Conservation (phyloP, 2,113 vertebrate species). For the Macquaria australasica region DNA sequence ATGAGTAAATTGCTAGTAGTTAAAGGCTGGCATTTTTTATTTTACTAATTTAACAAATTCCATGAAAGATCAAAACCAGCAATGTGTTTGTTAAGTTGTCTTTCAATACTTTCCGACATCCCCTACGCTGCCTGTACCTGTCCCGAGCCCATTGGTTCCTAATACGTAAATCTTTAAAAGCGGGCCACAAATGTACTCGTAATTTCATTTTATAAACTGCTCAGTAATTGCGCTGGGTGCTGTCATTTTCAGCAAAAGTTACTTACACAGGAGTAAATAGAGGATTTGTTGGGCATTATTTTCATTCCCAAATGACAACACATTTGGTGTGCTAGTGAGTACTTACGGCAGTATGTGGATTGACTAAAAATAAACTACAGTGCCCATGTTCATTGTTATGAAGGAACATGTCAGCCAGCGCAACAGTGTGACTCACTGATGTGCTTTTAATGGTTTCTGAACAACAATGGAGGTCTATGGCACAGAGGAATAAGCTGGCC, state of each 20-base stretch:
- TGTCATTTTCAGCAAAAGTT: background rate
- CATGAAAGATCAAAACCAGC: background rate
- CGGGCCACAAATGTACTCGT: background rate
- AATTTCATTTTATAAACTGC: background rate
- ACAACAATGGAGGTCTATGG: background rate
- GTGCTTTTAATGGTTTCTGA: background rate
- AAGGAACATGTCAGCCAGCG: background rate
- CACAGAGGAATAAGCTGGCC: background rate
- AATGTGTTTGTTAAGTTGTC: background rate
- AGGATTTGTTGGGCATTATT: background rate
- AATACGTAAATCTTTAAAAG: background rate
- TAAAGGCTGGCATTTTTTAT: background rate
- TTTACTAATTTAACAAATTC: background rate
- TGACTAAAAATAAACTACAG: background rate
- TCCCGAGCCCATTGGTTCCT: too few species aligned
- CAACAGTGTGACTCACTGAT: background rate
- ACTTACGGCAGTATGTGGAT: background rate
- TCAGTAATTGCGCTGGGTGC: background rate
- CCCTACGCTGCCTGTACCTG: accelerated
- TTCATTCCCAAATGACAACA: background rate
- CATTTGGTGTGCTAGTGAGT: background rate
- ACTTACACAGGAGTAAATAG: background rate
- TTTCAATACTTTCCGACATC: background rate
- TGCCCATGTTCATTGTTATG: background rate
- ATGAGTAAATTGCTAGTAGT: background rate